A percentile compares a stretch with the other conserved stretches of the same genome.
phyloP scores from a whole-genome alignment of 2,888 invertebrate genomes.

The Petrophora chlorosata region DNA sequence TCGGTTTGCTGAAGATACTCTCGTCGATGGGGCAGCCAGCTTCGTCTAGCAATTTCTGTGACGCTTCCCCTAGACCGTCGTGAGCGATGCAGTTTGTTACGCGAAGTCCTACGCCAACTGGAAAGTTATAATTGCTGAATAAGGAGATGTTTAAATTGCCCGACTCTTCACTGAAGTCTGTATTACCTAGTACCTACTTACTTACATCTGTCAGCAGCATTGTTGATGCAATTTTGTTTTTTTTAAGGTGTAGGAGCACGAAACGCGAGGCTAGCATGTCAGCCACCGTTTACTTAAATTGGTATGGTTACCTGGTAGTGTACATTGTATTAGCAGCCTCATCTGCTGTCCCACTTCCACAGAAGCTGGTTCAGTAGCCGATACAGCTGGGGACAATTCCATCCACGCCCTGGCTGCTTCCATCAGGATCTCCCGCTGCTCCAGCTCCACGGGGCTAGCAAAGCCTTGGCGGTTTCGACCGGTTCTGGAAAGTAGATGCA shows the following conservation, averaged over 20 bases:
- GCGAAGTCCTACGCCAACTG: slow-evolving; percentile 88
- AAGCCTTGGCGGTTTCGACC: slow-evolving; percentile 84
- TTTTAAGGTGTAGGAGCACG: too few species aligned
- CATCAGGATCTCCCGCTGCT: slow-evolving; percentile 75
- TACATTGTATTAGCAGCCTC: slow-evolving; percentile 86
- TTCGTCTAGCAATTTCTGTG: slow-evolving; percentile 89
- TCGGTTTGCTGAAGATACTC: slow-evolving; percentile 82
- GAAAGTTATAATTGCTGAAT: too few species aligned
- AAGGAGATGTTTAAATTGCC: too few species aligned
- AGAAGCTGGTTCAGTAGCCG: slow-evolving; percentile 73
- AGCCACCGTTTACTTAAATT: too few species aligned
- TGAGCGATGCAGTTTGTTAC: slow-evolving; percentile 91
- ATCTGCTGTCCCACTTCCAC: slow-evolving; percentile 90
- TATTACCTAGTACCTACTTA: too few species aligned
- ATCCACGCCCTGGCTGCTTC: slow-evolving; percentile 88
- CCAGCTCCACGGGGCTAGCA: slow-evolving; percentile 62
- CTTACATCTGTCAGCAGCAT: too few species aligned
- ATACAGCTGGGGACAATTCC: slow-evolving; percentile 83
- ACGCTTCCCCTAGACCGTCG: slow-evolving; percentile 90
- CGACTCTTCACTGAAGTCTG: too few species aligned
- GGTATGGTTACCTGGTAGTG: slow-evolving; percentile 80
- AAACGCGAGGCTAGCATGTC: too few species aligned
- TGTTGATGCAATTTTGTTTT: too few species aligned
- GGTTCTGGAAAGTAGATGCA: too few species aligned
- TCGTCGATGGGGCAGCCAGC: slow-evolving; percentile 90